A percentile compares a stretch with the other conserved stretches of the same genome.
Evolutionary conservation across 2,113 vertebrate species (phyloP).

Genomic region (Corvus cornix): DNA sequence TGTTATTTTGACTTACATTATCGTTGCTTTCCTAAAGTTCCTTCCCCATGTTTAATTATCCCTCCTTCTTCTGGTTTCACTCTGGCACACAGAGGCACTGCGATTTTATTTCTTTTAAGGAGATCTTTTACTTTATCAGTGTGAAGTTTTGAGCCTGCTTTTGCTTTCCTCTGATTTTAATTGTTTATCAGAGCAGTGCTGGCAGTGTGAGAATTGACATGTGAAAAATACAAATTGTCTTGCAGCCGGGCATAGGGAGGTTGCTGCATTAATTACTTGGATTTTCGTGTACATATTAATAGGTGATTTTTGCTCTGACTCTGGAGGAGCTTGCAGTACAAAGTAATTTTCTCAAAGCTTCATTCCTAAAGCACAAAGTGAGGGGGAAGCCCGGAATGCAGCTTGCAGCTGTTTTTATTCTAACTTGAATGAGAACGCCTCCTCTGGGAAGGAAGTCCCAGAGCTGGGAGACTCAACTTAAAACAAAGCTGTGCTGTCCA

Average conservation of each 20-base stretch:
- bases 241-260: fast-evolving
- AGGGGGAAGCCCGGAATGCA: not conserved
- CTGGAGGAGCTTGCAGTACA: not conserved
- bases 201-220: not conserved
- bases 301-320: not conserved
- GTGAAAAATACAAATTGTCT: fast-evolving
- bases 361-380: not conserved
- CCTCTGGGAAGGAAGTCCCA: not conserved
- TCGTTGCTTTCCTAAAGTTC: not conserved
- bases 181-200: not conserved
- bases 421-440: not conserved
- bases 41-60: not conserved
- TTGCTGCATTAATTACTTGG: not conserved
- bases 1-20: not conserved
- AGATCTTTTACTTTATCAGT: not conserved
- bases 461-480: not conserved
- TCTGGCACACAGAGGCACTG: fast-evolving
- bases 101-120: not conserved
- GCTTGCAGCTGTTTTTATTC: not conserved
- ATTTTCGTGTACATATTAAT: not conserved
- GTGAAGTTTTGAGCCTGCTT: not conserved
- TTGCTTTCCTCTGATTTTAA: not conserved
- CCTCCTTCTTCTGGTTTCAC: not conserved
- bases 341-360: not conserved
- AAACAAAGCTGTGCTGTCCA: not conserved